A percentile compares a stretch with the other conserved stretches of the same genome.
Conservation (phyloP, 2,888 invertebrate genomes). For the Athalia circularis region DNA sequence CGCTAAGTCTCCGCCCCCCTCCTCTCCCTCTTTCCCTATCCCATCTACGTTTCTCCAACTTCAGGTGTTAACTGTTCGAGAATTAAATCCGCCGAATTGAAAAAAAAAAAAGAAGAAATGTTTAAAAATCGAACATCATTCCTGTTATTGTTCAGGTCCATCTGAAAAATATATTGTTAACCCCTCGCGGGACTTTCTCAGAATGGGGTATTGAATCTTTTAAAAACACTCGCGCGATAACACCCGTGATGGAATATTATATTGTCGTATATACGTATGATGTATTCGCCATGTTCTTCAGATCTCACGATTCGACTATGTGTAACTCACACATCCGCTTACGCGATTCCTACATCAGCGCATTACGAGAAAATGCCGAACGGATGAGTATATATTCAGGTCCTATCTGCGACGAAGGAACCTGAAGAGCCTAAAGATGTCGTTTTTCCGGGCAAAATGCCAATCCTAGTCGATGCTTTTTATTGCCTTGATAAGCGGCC, state of each 20-base stretch:
- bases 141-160: background rate
- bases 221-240: background rate
- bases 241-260: slow-evolving; percentile 12
- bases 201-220: too few relatives aligned
- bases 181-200: too few relatives aligned
- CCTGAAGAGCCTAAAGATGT: slow-evolving; percentile 58
- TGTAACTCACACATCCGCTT: slow-evolving; percentile 1
- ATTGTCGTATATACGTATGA: slow-evolving; percentile 19
- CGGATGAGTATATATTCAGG: slow-evolving; percentile 69
- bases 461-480: slow-evolving; percentile 69
- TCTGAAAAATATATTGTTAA: background rate
- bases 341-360: slow-evolving; percentile 22
- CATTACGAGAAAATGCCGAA: slow-evolving; percentile 50
- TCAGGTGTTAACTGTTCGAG: slow-evolving; percentile 37
- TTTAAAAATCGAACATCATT: background rate
- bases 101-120: background rate
- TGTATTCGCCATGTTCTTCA: background rate
- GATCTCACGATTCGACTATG: slow-evolving; percentile 35
- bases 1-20: slow-evolving; percentile 55
- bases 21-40: slow-evolving; percentile 5
- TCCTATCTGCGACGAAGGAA: slow-evolving; percentile 48
- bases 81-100: slow-evolving; percentile 8
- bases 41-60: background rate
- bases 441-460: slow-evolving; percentile 64
- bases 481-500: slow-evolving; percentile 67